Evolutionary conservation across 2,113 vertebrate genomes (phyloP).

Genomic region (Protobothrops mucrosquamatus): DNA sequence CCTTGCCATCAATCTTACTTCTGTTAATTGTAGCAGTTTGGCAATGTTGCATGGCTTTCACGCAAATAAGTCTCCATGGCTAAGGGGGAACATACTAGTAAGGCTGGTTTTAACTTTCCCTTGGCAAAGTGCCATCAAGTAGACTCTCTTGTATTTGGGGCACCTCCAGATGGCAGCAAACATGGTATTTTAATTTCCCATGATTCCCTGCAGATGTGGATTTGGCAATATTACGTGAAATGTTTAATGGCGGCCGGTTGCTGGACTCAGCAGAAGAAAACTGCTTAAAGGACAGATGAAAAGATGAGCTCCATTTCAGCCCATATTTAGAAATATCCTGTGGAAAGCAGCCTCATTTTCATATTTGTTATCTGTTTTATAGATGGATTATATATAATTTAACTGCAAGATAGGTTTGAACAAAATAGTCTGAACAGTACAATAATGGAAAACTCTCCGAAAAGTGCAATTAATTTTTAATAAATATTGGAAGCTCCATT

Average conservation of each 20-base stretch:
- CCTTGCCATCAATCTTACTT: neutral
- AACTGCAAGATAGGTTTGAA: neutral
- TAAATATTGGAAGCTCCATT: neutral
- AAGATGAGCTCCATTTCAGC: neutral
- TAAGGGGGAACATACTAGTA: neutral
- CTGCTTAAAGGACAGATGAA: neutral
- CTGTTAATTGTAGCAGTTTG: neutral
- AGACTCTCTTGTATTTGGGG: neutral
- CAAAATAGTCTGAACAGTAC: neutral
- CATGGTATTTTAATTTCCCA: neutral
- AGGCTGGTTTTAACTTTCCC: neutral
- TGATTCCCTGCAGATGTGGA: neutral
- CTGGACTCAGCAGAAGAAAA: neutral
- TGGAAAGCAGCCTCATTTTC: neutral
- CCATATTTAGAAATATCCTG: neutral
- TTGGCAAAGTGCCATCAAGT: neutral
- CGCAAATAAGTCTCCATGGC: neutral
- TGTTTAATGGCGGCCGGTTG: neutral
- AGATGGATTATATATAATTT: neutral
- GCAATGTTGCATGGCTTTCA: neutral
- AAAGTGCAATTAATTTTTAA: neutral
- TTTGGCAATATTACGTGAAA: neutral
- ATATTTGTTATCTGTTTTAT: neutral
- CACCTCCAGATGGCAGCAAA: neutral
- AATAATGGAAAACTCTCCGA: neutral